These are phyloP conservation scores for Variabilichromis moorii DNA, from an alignment of 2,113 vertebrate species.

Conservation along the genomic window DNA sequence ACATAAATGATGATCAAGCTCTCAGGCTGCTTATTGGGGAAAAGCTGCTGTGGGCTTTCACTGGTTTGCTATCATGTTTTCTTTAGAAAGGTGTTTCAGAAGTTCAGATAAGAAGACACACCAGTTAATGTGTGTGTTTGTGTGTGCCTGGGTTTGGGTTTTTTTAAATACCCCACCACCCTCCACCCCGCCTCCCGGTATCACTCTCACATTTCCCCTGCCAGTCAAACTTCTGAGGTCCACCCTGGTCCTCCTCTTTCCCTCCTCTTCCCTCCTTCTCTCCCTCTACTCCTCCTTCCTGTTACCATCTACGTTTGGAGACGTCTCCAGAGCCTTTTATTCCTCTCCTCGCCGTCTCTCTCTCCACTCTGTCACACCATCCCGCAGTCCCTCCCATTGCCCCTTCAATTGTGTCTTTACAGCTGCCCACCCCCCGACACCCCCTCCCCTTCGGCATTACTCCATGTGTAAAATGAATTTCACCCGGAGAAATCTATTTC, in stretches of 20 bases:
- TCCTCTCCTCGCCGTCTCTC: conserved; percentile 11
- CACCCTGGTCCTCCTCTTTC: background rate
- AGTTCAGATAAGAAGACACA: background rate
- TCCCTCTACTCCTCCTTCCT: conserved; percentile 6
- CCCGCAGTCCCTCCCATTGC: conserved; percentile 34
- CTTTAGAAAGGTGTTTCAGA: background rate
- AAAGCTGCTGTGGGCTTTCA: background rate
- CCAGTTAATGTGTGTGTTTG: background rate
- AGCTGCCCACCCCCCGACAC: background rate
- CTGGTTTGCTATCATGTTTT: background rate
- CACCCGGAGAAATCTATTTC: background rate
- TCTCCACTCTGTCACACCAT: conserved; percentile 53
- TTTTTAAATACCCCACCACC: background rate
- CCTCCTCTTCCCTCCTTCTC: background rate
- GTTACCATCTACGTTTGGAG: conserved; percentile 9
- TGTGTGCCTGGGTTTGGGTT: rapidly evolving
- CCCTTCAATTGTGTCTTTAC: background rate
- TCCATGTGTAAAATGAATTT: background rate
- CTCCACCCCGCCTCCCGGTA: background rate
- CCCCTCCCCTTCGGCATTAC: background rate
- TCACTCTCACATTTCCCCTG: background rate
- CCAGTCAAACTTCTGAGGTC: conserved; percentile 6
- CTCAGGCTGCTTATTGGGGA: background rate
- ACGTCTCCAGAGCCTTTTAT: conserved; percentile 17
- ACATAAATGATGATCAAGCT: background rate